These are phyloP conservation scores for Chlorops oryzae DNA, from an alignment of 1,140 invertebrate genomes.

Conservation along the genomic window DNA sequence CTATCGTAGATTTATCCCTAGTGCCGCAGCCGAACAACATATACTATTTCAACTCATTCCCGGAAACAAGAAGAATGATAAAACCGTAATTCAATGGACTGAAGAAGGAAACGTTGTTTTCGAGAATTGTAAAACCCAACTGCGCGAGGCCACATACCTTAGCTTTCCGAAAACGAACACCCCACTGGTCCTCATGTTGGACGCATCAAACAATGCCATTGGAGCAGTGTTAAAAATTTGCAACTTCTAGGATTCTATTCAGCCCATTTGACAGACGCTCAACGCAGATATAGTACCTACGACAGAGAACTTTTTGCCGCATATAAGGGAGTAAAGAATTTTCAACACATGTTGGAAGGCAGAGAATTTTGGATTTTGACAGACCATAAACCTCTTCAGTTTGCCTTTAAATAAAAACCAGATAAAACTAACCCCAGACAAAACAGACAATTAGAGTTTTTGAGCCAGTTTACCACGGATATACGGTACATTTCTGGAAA, in stretches of 20 bases:
- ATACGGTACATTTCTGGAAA: slow-evolving; percentile 39
- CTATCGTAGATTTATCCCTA: slow-evolving; percentile 33
- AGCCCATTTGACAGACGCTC: background rate
- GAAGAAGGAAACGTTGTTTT: too few species aligned
- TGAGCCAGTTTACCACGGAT: slow-evolving; percentile 41
- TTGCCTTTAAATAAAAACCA: slow-evolving; percentile 28
- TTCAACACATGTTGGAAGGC: slow-evolving; percentile 37
- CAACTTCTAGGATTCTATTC: background rate
- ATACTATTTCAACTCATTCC: slow-evolving; percentile 21
- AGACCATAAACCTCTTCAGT: slow-evolving; percentile 46
- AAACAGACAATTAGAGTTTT: slow-evolving; percentile 39
- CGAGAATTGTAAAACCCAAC: slow-evolving; percentile 30
- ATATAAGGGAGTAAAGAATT: slow-evolving; percentile 23
- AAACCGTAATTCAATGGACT: too few species aligned
- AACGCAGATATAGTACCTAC: slow-evolving; percentile 24
- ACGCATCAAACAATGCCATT: slow-evolving; percentile 27
- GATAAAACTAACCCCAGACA: slow-evolving; percentile 30
- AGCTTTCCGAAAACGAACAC: slow-evolving; percentile 14
- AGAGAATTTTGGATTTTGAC: slow-evolving; percentile 37
- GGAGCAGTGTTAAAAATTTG: slow-evolving; percentile 26
- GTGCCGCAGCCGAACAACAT: slow-evolving; percentile 23
- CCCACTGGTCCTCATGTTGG: slow-evolving; percentile 16
- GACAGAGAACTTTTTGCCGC: slow-evolving; percentile 38
- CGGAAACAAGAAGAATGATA: slow-evolving; percentile 24
- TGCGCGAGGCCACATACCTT: slow-evolving; percentile 19